Conservation (phyloP, 2,888 invertebrate species). For the Hartigia nigra region DNA sequence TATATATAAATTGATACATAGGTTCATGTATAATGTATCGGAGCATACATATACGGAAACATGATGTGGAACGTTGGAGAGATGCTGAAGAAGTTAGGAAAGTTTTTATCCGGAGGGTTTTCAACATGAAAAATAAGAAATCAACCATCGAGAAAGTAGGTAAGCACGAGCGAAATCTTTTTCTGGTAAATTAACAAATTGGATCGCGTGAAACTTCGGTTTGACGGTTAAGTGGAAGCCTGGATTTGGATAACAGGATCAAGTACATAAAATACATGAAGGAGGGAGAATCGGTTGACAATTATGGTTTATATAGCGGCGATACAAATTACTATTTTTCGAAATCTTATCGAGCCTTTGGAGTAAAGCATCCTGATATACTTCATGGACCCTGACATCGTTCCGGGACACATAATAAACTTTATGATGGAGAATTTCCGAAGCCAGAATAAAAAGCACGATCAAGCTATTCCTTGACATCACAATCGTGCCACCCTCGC, state of each 20-base stretch:
- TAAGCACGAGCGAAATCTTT: not conserved
- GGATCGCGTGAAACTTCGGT: not conserved
- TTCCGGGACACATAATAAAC: not conserved
- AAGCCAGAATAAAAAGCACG: not conserved
- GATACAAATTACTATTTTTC: not conserved
- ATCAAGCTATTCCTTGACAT: not conserved
- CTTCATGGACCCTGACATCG: not conserved
- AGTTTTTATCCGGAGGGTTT: not conserved
- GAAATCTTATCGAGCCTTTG: not conserved
- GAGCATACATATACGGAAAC: not conserved
- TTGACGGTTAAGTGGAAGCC: not conserved
- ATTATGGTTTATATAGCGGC: not conserved
- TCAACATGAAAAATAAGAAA: not conserved
- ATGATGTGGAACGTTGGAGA: not conserved
- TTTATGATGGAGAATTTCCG: not conserved
- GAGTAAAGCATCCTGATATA: not conserved
- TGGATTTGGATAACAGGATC: not conserved
- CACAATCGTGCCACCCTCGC: not conserved
- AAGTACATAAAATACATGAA: not conserved
- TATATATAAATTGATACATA: not conserved
- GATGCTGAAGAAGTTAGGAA: not conserved
- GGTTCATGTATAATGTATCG: not conserved
- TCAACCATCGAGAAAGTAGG: not conserved
- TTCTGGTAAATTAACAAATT: not conserved
- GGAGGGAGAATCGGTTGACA: not conserved